Percentiles rank a stretch among this genome's conserved stretches.
Evolutionary conservation across 2,797 vertebrate genomes (phyloP).

Genomic region (Eospalax fontanierii): DNA sequence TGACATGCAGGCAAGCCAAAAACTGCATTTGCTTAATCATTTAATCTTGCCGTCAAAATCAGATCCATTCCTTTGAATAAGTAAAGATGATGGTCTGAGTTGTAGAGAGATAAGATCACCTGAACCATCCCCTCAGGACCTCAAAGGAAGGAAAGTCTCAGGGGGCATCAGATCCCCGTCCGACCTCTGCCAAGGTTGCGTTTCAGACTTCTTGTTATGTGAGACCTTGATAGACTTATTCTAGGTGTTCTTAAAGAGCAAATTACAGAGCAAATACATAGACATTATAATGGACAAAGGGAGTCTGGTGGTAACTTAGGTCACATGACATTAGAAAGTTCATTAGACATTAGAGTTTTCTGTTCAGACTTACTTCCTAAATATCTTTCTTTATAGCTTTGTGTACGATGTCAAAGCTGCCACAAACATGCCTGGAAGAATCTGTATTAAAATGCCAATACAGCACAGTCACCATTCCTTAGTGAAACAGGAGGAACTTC

Average conservation of each 20-base stretch:
- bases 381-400: neutral
- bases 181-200: neutral
- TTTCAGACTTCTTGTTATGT: constrained; percentile 20
- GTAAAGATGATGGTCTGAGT: neutral
- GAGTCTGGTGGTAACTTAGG: neutral
- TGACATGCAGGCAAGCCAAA: constrained; percentile 54
- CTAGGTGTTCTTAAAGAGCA: neutral
- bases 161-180: neutral
- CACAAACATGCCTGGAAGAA: constrained; percentile 16
- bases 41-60: constrained; percentile 19
- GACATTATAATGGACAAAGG: neutral
- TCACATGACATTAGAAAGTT: neutral
- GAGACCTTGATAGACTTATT: neutral
- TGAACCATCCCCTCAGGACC: neutral
- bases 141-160: constrained; percentile 1
- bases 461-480: neutral
- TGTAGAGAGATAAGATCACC: neutral
- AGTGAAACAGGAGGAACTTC: neutral
- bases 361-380: constrained; percentile 37
- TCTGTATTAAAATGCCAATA: neutral
- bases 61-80: constrained; percentile 5
- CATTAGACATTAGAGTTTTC: neutral
- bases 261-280: neutral
- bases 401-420: constrained; percentile 32
- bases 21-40: neutral